Percentiles rank a stretch among this genome's conserved stretches.
Evolutionary conservation across 2,888 invertebrate genomes (phyloP).

Genomic region (Fabriciana adippe): DNA sequence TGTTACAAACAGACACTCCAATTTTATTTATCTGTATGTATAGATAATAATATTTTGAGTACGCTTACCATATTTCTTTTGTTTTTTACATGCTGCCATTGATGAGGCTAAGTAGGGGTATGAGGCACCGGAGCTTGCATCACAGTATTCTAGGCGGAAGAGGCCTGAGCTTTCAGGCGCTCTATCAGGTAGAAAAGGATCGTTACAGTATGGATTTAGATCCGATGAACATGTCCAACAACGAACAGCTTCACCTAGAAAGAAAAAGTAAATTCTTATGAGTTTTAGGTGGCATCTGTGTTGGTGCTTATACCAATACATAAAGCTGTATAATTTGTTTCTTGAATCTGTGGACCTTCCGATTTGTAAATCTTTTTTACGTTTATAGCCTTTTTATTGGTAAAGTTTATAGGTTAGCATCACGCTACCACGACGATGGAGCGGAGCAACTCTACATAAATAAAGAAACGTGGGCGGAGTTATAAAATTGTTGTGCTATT

Average conservation of each 20-base stretch:
- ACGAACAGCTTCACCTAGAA: slow-evolving; percentile 84
- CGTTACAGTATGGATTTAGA: slow-evolving; percentile 86
- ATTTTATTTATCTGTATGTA: no score
- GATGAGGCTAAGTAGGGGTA: slow-evolving; percentile 76
- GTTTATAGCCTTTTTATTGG: no score
- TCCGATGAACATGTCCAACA: slow-evolving; percentile 91
- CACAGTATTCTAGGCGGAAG: slow-evolving; percentile 75
- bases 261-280: neutral
- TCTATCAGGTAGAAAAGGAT: slow-evolving; percentile 85
- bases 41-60: neutral
- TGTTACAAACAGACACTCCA: no score
- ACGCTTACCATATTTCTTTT: slow-evolving; percentile 87
- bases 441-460: no score
- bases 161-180: slow-evolving; percentile 68
- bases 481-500: no score
- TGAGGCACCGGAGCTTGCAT: slow-evolving; percentile 71
- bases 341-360: no score
- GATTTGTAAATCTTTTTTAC: no score
- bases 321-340: no score
- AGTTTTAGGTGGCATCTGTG: neutral
- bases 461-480: no score
- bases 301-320: no score
- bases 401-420: no score
- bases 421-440: no score
- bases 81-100: slow-evolving; percentile 88